Evolutionary conservation across 2,113 vertebrate genomes (phyloP).

Genomic region (Cromileptes altivelis): DNA sequence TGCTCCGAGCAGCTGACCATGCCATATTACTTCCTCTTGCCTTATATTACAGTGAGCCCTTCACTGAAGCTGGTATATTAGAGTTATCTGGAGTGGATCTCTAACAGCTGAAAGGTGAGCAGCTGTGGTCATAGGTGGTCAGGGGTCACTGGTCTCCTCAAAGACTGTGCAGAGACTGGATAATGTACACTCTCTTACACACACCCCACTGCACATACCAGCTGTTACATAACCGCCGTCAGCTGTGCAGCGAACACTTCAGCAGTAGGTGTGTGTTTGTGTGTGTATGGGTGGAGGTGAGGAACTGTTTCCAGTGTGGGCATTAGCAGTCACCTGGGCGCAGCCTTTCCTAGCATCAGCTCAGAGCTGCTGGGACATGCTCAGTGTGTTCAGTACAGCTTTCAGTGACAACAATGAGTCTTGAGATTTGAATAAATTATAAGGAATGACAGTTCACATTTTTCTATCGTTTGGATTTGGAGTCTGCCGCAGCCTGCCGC

Average conservation of each 20-base stretch:
- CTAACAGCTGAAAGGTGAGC: conserved; percentile 36
- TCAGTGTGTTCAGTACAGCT: neutral
- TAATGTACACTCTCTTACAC: neutral
- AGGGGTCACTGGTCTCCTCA: conserved; percentile 28
- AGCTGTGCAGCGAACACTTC: conserved; percentile 24
- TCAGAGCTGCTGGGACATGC: neutral
- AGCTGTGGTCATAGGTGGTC: conserved; percentile 24
- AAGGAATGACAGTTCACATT: neutral
- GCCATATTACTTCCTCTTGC: conserved; percentile 18
- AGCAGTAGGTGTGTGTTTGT: neutral
- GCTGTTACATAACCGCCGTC: conserved; percentile 49
- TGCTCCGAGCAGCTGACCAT: conserved; percentile 26
- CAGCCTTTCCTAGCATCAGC: conserved; percentile 4
- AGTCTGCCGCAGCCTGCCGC: neutral
- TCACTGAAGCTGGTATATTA: conserved; percentile 14
- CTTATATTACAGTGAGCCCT: conserved; percentile 16
- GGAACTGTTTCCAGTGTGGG: neutral
- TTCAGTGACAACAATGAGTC: neutral
- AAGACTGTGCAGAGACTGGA: conserved; percentile 8
- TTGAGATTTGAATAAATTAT: conserved; percentile 37
- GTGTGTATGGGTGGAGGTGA: neutral
- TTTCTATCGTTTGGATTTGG: conserved; percentile 21
- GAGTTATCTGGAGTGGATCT: conserved; percentile 18
- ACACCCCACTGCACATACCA: conserved; percentile 24
- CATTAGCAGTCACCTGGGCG: conserved; percentile 37